Evolutionary conservation across 2,113 vertebrate genomes (phyloP), one percentile per base, ranked within the genome.

Genomic region (Mesocricetus auratus): DNA sequence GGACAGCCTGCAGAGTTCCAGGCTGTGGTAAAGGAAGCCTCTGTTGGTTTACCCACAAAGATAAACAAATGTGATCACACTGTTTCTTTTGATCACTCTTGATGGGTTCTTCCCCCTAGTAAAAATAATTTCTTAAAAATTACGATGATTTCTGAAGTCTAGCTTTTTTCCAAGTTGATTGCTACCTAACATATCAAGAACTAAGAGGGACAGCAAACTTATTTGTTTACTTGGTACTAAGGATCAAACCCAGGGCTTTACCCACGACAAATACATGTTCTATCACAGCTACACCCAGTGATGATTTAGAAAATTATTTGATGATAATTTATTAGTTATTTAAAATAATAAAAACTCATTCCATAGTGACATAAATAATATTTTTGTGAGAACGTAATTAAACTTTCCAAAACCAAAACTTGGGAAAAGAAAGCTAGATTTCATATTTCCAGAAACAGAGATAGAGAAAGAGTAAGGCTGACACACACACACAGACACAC

Each of bases 351-450:
- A 82, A 87, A 94, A 69, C 0, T 3, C 26, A 94, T 56, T 36
- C 24, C 45, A 56, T 75, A 15, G 71, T 73, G 53, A 47, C 60
- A 86, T 10, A 62, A 89, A 16, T 69, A 85, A 53, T 45, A 74
- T 73, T 93, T 91, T 93, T 39, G 39, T 69, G 58, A 91, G 87
- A 86, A 66, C 31, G 19, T 50, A 71, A 16, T 58, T 62, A 2
- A 33, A 71, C 47, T 89, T 87, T 86, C 60, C 24, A 62, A 86
- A 96, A 92, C n/a, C 42, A 95, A 95, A 93, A 22, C 29, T 64
- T 78, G 24, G 31, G 36, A 90, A 92, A 66, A 83, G 15, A 60
- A 4, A n/a, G 39, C 56, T 47, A 3, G 26, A 56, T 89, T 91
- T 83, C 82, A 56, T 8, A 22, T 83, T 66, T 86, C 16, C 39